Base-by-base conservation (phyloP, 2,113 vertebrate genomes). In the Phoxinus phoxinus region DNA sequence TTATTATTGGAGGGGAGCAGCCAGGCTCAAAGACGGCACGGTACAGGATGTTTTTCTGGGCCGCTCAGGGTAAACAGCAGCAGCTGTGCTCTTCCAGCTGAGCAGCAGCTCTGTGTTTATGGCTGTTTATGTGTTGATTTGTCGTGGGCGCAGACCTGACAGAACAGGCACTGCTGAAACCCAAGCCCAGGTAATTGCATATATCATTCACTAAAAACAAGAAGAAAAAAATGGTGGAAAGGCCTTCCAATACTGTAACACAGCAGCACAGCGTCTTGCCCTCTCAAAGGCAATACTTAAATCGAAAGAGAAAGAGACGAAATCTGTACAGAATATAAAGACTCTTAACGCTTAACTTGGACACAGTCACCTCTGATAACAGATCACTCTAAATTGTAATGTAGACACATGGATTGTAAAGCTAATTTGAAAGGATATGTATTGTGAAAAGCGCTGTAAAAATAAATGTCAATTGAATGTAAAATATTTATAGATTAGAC, bases 41-140 rank as follows among this genome's bases (percentile, higher is more conserved):
- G 94, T 91, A 94, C 94, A 95, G 94, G 94, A 95, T 94, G 94
- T 95, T 95, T 95, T 95, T 93, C 93, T 94, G 93, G 94, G 94
- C 93, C 86, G 90, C 82, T 90, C 91, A 94, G 94, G 92, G 94
- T 95, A 95, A 95, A 95, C 95, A 95, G 93, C 93, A 94, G 94
- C 95, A 95, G 95, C 94, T 95, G 94, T 93, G 93, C 94, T 93
- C 92, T 92, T 94, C 92, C 94, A 95, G 93, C 93, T 93, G 92
- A 89, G 89, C 74, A 51, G 92, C 91, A 94, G 93, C 91, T 89
- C 90, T 93, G 91, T 91, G 91, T 93, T 93, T 93, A 90, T 88
- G 90, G 88, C 89, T 88, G 90, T 77, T 89, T 85, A 76, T 80
- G 86, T 77, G 90, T 76, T 80, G 86, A 82, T 83, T 56, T 87